Evolutionary conservation across 2,113 vertebrate genomes (phyloP).

Genomic region (Donacobius atricapilla): DNA sequence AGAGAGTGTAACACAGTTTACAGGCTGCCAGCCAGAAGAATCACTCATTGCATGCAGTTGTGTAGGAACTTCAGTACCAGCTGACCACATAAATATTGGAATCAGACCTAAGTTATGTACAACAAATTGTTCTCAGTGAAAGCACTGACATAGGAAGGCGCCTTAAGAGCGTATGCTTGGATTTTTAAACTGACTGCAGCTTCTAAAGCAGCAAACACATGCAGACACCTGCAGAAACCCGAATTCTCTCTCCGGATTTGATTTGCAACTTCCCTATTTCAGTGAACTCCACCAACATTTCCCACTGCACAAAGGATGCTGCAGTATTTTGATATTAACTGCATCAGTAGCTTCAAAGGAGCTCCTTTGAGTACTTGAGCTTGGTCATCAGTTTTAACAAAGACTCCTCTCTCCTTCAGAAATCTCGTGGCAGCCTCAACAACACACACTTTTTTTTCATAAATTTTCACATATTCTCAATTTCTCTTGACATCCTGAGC

Average conservation of each 20-base stretch:
- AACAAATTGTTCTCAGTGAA: background rate
- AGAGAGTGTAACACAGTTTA: background rate
- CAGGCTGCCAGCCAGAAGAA: background rate
- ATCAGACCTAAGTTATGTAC: background rate
- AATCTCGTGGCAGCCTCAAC: background rate
- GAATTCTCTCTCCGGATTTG: background rate
- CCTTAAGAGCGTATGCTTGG: background rate
- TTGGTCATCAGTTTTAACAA: background rate
- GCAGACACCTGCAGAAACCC: background rate
- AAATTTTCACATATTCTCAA: background rate
- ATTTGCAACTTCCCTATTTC: background rate
- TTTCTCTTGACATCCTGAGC: background rate
- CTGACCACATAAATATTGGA: background rate
- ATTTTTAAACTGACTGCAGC: background rate
- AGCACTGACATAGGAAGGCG: background rate
- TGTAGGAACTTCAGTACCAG: background rate
- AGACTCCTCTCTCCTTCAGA: background rate
- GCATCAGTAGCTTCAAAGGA: background rate
- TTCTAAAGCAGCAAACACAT: conserved; percentile 5
- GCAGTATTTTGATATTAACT: background rate
- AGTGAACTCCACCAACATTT: background rate
- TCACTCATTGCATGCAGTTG: background rate
- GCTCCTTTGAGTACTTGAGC: background rate
- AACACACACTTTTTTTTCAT: fast-evolving
- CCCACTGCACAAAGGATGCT: background rate